These are phyloP conservation scores for Gortyna flavago DNA, from an alignment of 2,888 invertebrate species.

Conservation along the genomic window DNA sequence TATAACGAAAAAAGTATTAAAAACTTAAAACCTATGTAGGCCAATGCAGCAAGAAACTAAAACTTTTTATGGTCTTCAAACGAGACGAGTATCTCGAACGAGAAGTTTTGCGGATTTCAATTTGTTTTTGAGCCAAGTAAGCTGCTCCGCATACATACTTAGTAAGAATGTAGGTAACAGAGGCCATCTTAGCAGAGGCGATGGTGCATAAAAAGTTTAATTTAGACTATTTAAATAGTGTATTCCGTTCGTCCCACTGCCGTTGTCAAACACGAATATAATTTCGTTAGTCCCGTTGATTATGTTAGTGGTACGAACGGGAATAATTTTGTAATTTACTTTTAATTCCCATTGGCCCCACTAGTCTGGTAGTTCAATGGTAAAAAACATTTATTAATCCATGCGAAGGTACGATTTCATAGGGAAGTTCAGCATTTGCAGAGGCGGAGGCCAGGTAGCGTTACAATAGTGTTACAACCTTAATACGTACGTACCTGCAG, in stretches of 20 bases:
- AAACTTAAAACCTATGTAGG: constrained; percentile 1
- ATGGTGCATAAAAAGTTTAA: too few relatives aligned
- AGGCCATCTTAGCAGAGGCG: background rate
- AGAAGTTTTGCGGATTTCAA: constrained; percentile 41
- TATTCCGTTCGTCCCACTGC: background rate
- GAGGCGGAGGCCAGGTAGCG: background rate
- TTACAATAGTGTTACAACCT: background rate
- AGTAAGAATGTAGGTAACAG: background rate
- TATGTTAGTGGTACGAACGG: too few relatives aligned
- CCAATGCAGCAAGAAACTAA: constrained; percentile 25
- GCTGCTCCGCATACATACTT: constrained; percentile 32
- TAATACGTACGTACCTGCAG: background rate
- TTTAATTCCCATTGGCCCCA: too few relatives aligned
- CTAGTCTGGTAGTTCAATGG: too few relatives aligned
- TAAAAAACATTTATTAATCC: too few relatives aligned
- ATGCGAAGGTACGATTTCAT: background rate
- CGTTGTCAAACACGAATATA: too few relatives aligned
- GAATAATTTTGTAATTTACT: too few relatives aligned
- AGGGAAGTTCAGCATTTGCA: background rate
- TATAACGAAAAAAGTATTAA: background rate
- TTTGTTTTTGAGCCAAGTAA: constrained; percentile 57
- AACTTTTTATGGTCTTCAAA: constrained; percentile 33
- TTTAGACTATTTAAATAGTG: background rate
- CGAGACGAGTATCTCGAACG: constrained; percentile 34
- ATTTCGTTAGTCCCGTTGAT: too few relatives aligned